phyloP scores from a whole-genome alignment of 2,113 vertebrate species.

The Sylvietta virens region DNA sequence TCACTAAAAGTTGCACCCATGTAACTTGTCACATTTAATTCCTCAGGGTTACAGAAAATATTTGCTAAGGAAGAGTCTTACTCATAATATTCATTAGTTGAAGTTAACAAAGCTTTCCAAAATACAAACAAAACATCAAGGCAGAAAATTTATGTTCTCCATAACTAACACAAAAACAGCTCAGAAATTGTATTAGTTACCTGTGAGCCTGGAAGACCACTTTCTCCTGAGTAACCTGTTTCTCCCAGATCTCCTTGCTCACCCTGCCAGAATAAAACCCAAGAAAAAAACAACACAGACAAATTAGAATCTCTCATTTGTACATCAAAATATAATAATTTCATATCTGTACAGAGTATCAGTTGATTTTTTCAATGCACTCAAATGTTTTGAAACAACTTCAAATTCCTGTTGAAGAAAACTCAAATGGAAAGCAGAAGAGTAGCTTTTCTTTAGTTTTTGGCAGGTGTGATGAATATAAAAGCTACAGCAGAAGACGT shows the following conservation, averaged over 20 bases:
- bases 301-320: neutral
- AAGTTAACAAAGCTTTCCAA: neutral
- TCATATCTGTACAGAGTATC: neutral
- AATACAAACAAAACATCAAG: neutral
- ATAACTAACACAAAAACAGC: neutral
- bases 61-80: neutral
- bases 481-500: neutral
- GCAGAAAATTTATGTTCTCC: neutral
- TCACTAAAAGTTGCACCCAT: neutral
- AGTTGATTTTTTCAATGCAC: neutral
- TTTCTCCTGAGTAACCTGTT: slow-evolving; percentile 43
- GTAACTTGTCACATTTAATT: neutral
- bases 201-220: slow-evolving; percentile 57
- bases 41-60: neutral
- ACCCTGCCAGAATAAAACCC: slow-evolving; percentile 46
- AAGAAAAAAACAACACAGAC: neutral
- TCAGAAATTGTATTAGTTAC: neutral
- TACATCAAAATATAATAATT: neutral
- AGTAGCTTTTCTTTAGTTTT: neutral
- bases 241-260: slow-evolving; percentile 39
- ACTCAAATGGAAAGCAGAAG: neutral
- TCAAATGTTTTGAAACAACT: neutral
- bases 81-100: neutral
- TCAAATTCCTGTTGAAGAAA: neutral
- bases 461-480: neutral